These are phyloP conservation scores for Protonemura montana DNA, from an alignment of 2,888 invertebrate species.

Conservation along the genomic window DNA sequence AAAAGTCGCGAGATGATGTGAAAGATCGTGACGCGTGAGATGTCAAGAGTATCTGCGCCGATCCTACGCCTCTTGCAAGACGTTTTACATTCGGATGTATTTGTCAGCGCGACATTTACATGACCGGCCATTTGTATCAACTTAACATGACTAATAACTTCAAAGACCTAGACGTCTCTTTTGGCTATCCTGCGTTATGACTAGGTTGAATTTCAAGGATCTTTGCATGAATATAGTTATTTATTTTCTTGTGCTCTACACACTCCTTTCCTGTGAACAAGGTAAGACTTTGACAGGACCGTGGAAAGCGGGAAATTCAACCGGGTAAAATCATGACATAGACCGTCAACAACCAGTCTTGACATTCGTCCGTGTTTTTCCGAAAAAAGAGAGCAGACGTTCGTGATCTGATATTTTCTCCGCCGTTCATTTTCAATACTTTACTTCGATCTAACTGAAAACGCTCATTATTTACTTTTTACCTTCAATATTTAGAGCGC, in stretches of 20 bases:
- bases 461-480: not conserved
- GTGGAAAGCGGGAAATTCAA: not conserved
- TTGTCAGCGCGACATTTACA: conserved; percentile 26
- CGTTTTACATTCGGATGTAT: not conserved
- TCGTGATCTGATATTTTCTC: not conserved
- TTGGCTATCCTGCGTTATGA: not conserved
- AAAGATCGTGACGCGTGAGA: not conserved
- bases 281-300: not conserved
- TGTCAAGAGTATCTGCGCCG: not conserved
- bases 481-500: not conserved
- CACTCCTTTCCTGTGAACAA: too few species aligned
- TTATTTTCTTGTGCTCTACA: too few species aligned
- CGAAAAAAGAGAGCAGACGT: not conserved
- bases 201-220: too few species aligned
- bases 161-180: not conserved
- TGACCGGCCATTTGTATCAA: not conserved
- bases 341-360: not conserved
- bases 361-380: not conserved
- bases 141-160: not conserved
- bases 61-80: not conserved
- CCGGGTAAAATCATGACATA: not conserved
- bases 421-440: not conserved
- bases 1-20: not conserved
- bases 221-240: too few species aligned
- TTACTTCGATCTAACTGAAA: not conserved